Conservation (phyloP, 2,888 invertebrate genomes). For the Ormyrus rosae region DNA sequence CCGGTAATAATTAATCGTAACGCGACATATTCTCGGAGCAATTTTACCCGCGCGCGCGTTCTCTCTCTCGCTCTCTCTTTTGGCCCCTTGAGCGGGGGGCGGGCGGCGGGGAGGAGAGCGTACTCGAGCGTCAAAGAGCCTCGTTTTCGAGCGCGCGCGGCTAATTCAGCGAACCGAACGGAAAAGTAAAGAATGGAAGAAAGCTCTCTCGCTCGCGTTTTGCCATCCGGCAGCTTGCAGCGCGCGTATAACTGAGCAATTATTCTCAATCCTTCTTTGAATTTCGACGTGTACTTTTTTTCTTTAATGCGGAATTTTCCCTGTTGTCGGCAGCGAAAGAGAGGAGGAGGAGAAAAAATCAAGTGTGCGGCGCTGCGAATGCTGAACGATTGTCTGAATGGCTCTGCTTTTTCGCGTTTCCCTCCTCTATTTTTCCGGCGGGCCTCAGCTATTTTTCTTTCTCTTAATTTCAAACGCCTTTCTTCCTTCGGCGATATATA, state of each 20-base stretch:
- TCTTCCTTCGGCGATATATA: conserved; percentile 57
- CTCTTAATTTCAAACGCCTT: conserved; percentile 55
- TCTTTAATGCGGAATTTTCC: conserved; percentile 50
- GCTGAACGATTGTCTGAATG: conserved; percentile 50
- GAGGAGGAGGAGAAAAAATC: conserved; percentile 42
- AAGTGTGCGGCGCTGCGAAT: conserved; percentile 40
- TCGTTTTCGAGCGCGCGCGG: conserved; percentile 53
- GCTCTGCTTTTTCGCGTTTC: conserved; percentile 40
- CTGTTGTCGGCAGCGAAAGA: conserved; percentile 23
- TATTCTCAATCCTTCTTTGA: conserved; percentile 55
- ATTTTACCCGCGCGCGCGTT: conserved; percentile 31
- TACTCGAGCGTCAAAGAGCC: conserved; percentile 60
- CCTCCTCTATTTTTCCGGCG: conserved; percentile 6
- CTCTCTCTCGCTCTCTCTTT: conserved; percentile 23
- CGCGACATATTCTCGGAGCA: conserved; percentile 59
- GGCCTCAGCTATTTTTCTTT: conserved; percentile 42
- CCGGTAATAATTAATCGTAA: conserved; percentile 62
- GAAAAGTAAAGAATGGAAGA: conserved; percentile 57
- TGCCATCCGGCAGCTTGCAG: conserved; percentile 38
- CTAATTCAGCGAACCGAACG: conserved; percentile 58
- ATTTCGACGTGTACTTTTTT: conserved; percentile 48
- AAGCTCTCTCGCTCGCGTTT: conserved; percentile 40
- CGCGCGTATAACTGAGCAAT: conserved; percentile 52
- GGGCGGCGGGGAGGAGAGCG: conserved; percentile 20
- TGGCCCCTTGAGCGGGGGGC: conserved; percentile 1